Evolutionary conservation across 2,797 vertebrate species (phyloP), one percentile per base, ranked within the genome.

Genomic region (Lagodon rhomboides): DNA sequence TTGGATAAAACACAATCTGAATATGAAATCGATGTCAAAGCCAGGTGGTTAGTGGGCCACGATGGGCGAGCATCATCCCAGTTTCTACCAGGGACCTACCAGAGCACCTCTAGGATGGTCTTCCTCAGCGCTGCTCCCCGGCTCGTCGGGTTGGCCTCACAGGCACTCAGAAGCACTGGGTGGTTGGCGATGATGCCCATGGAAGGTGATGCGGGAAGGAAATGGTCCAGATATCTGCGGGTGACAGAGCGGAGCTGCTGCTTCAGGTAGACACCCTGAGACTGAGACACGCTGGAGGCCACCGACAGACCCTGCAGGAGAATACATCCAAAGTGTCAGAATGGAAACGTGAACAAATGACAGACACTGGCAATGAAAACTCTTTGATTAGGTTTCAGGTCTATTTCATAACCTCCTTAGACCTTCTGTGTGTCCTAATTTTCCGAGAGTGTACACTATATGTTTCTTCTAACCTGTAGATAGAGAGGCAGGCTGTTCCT

Each of bases 401-500:
- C 10, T 30, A 2, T 62, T 41, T 51, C 60, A 56, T 12, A 47
- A 51, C 18, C 22, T 7, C 38, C 59, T 58, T 11, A 60, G 23
- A 17, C n/a, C 15, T 41, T 8, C 46, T 65, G 51, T 20, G 47
- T 16, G 43, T 59, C 58, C 46, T 20, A n/a, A 41, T 8, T 75
- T 50, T 62, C 22, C 22, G 38, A 3, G 6, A 34, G 34, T 13
- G 5, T 27, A 49, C 3, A 23, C 16, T 27, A 13, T 11, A 5
- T 34, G 59, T 63, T 58, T 66, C 27, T n/a, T 4, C 77, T 59
- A 1, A 94, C 98, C 97, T 99, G 97, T 43, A 99, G 96, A 93
- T 96, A 99, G 3, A 98, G 94, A 55, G 96, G 97, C 47, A 99
- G 94, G 82, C 93, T 98, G 84, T 97, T 97, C 80, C 95, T 95